phyloP scores from a whole-genome alignment of 2,113 vertebrate genomes.

The Ptychochromis oligacanthus region DNA sequence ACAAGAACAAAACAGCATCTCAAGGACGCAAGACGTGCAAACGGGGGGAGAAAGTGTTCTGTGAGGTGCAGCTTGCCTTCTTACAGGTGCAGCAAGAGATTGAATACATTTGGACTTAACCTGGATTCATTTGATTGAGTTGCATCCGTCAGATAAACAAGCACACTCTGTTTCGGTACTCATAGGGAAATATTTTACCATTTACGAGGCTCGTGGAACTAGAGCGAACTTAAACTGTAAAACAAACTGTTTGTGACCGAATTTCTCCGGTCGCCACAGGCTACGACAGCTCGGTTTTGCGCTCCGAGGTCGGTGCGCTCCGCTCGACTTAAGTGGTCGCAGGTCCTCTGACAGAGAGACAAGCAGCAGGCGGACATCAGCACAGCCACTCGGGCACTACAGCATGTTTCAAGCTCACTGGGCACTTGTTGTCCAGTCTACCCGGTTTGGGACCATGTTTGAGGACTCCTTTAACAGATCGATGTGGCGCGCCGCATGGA shows the following conservation, averaged over 20 bases:
- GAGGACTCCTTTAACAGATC: slow-evolving; percentile 62
- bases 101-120: slow-evolving; percentile 43
- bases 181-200: not conserved
- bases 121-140: slow-evolving; percentile 46
- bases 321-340: slow-evolving; percentile 8
- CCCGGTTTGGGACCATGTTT: slow-evolving; percentile 63
- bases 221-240: not conserved
- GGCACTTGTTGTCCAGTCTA: slow-evolving; percentile 71
- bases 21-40: slow-evolving; percentile 20
- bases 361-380: slow-evolving; percentile 15
- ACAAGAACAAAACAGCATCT: not conserved
- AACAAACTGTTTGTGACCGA: slow-evolving; percentile 15
- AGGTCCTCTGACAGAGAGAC: slow-evolving; percentile 3
- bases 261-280: not conserved
- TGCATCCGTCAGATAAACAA: slow-evolving; percentile 6
- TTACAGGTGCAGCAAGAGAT: slow-evolving; percentile 57
- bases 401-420: slow-evolving; percentile 49
- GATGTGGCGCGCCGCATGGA: slow-evolving; percentile 78
- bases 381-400: slow-evolving; percentile 22
- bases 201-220: slow-evolving; percentile 1
- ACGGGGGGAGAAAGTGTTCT: slow-evolving; percentile 15
- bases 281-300: slow-evolving; percentile 5
- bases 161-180: not conserved
- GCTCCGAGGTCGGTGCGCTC: slow-evolving; percentile 43
- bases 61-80: slow-evolving; percentile 4